These are phyloP conservation scores for Myrmophylax atrothorax DNA, from an alignment of 2,113 vertebrate species.

Conservation along the genomic window DNA sequence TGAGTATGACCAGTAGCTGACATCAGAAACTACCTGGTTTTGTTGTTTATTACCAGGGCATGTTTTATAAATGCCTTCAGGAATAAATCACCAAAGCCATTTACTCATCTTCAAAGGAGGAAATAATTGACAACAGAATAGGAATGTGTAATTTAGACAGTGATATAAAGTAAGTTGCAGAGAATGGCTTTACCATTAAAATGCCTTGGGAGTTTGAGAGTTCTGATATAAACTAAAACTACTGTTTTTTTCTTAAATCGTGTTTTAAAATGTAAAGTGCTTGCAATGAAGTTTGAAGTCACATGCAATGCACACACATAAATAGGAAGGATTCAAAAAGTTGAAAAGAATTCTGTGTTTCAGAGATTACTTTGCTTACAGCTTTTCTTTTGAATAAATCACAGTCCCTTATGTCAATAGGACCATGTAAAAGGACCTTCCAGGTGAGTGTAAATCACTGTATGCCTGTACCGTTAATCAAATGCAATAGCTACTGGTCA, in stretches of 20 bases:
- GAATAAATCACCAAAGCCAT: slow-evolving; percentile 6
- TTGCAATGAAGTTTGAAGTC: background rate
- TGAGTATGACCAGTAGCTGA: background rate
- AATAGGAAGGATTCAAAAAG: background rate
- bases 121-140: slow-evolving; percentile 28
- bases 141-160: background rate
- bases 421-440: background rate
- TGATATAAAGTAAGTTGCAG: background rate
- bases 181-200: background rate
- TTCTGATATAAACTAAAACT: background rate
- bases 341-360: background rate
- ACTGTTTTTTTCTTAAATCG: background rate
- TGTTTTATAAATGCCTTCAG: background rate
- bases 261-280: background rate
- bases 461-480: background rate
- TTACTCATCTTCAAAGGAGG: background rate
- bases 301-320: background rate
- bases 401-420: background rate
- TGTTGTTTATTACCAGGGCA: background rate
- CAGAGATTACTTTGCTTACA: background rate
- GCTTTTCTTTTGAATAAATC: background rate
- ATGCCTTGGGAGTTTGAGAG: background rate
- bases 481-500: background rate
- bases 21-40: background rate
- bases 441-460: background rate